Percentiles rank a stretch among this genome's conserved stretches.
Conservation (phyloP, 2,113 vertebrate species). For the Stigmatopora nigra region DNA sequence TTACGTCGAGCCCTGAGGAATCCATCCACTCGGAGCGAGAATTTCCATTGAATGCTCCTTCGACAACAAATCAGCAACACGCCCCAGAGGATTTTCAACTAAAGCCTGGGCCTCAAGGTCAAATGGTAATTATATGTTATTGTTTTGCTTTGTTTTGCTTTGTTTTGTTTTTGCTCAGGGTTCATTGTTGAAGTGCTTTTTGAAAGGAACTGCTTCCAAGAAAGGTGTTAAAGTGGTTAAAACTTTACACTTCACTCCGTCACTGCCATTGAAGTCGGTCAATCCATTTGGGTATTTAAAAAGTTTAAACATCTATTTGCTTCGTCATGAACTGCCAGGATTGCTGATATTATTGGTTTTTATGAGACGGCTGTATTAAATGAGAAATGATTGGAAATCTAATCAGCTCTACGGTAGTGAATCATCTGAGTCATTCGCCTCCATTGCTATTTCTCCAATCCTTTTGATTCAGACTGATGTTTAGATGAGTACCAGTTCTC, state of each 20-base stretch:
- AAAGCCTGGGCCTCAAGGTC: conserved; percentile 32
- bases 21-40: conserved; percentile 20
- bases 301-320: no score
- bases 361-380: no score
- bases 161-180: background rate
- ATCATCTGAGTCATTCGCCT: no score
- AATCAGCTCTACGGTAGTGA: no score
- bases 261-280: no score
- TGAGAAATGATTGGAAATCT: no score
- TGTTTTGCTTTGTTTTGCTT: background rate
- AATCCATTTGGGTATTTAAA: no score
- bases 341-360: no score
- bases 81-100: background rate
- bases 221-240: conserved; percentile 19
- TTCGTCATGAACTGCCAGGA: no score
- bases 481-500: no score
- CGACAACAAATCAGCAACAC: conserved; percentile 8
- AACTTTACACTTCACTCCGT: background rate
- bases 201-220: background rate
- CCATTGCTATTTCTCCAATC: no score
- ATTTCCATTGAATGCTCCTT: conserved; percentile 7
- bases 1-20: conserved; percentile 1
- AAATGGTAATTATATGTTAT: conserved; percentile 37
- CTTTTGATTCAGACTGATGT: no score
- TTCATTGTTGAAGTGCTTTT: background rate